Evolutionary conservation across 2,113 vertebrate species (phyloP), one percentile per base, ranked within the genome.

Genomic region (Patagioenas fasciata): DNA sequence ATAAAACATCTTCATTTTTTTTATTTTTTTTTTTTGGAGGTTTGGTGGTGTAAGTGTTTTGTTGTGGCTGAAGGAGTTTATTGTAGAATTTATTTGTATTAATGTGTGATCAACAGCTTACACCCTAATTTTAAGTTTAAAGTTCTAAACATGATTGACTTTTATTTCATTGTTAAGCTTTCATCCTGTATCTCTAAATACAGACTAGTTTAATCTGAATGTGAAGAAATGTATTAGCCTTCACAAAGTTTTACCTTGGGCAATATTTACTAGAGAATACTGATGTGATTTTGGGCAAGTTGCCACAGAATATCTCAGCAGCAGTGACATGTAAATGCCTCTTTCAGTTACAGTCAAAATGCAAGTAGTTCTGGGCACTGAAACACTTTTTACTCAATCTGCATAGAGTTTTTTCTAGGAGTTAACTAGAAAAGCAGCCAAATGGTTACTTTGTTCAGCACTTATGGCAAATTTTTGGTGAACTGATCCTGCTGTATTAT

Each of bases 41-140:
- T 0, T 0, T 2, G 0, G 0, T 0, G 0, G 6, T 5, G 38
- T 50, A 0, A 15, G 0, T 62, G 4, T 19, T 4, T 0, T 42
- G 0, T 19, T 40, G 40, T 40, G 40, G 40, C 0, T 0, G 6
- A 10, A 15, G 8, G 6, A 7, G 5, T 1, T 3, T 24, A 28
- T 0, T 31, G 48, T 17, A 17, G 15, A 44, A 8, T 44, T 44
- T 44, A 44, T 48, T 47, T 9, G 18, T 47, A 38, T 4, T 0
- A 2, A 5, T 10, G 0, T 2, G 0, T 11, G 42, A 81, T 79
- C 16, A 62, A 64, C n/a, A 93, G 34, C 36, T 74, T 62, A 36
- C 8, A 81, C 13, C 10, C 11, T 70, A 20, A 9, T 56, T 89
- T 82, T 60, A 56, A 67, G 40, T 81, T 57, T 60, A 31, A 65